Evolutionary conservation across 37 sponge, comb jelly and placozoan genomes (phyloP).

Genomic region (Mnemiopsis leidyi): DNA sequence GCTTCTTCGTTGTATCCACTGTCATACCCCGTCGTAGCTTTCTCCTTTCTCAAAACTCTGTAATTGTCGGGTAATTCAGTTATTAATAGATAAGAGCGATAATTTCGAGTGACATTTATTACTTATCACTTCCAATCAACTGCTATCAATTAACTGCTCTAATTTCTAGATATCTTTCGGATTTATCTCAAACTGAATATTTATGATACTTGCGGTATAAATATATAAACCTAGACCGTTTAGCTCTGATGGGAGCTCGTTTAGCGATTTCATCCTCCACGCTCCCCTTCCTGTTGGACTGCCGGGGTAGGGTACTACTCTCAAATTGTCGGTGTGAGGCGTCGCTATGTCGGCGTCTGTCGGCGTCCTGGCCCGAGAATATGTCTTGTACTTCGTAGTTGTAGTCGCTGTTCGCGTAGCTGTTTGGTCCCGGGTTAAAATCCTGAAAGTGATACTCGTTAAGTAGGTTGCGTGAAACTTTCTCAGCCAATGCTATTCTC

Average conservation of each 20-base stretch:
- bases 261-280: not conserved
- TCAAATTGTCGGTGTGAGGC: not conserved
- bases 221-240: conserved; percentile 23
- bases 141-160: too few species aligned
- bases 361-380: not conserved
- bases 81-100: too few species aligned
- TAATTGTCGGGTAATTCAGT: too few species aligned
- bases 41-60: not conserved
- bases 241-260: not conserved
- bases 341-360: not conserved
- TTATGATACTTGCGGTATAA: too few species aligned
- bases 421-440: not conserved
- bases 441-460: conserved; percentile 21
- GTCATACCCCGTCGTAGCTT: not conserved
- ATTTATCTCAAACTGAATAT: too few species aligned
- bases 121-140: too few species aligned
- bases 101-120: too few species aligned
- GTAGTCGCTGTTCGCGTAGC: not conserved
- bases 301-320: not conserved
- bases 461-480: too few species aligned
- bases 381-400: not conserved
- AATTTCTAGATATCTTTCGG: too few species aligned
- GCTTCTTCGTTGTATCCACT: conserved; percentile 46
- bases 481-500: too few species aligned
- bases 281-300: not conserved